These are phyloP conservation scores for Digitonthophagus gazella DNA, from an alignment of 2,888 invertebrate genomes.

Conservation along the genomic window DNA sequence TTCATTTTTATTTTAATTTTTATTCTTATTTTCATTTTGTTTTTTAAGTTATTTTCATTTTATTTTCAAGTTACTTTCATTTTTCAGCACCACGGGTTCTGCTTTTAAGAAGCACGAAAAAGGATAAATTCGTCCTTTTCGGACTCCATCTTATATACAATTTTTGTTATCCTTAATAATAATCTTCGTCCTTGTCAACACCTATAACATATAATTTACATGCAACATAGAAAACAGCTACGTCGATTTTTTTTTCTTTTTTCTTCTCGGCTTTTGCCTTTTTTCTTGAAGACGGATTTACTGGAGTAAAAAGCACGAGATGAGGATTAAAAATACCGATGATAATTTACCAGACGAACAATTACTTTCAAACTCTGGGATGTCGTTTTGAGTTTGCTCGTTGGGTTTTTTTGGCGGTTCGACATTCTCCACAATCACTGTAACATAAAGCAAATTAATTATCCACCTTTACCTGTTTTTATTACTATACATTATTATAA, in stretches of 20 bases:
- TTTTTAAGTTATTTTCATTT: too few species aligned
- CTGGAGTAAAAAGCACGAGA: constrained; percentile 2
- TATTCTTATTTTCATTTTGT: too few species aligned
- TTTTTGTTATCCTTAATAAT: constrained; percentile 1
- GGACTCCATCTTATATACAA: background rate
- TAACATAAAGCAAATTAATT: too few species aligned
- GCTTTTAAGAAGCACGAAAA: background rate
- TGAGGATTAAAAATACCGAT: background rate
- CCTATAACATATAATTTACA: constrained; percentile 26
- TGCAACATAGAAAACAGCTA: constrained; percentile 28
- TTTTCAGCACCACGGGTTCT: background rate
- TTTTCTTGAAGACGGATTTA: background rate
- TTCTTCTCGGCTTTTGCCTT: background rate
- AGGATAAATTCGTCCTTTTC: background rate
- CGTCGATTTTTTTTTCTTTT: background rate
- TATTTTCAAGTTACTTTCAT: background rate
- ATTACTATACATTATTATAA: background rate
- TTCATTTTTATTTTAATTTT: background rate
- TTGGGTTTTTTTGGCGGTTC: constrained; percentile 22
- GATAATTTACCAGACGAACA: background rate
- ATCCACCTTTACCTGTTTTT: background rate
- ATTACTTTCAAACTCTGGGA: background rate
- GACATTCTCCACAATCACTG: constrained; percentile 23
- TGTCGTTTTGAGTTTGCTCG: constrained; percentile 9
- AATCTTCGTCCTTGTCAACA: constrained; percentile 22